Evolutionary conservation across 1,140 invertebrate genomes (phyloP), one percentile per base, ranked within the genome.

Genomic region (Megathymus violae): DNA sequence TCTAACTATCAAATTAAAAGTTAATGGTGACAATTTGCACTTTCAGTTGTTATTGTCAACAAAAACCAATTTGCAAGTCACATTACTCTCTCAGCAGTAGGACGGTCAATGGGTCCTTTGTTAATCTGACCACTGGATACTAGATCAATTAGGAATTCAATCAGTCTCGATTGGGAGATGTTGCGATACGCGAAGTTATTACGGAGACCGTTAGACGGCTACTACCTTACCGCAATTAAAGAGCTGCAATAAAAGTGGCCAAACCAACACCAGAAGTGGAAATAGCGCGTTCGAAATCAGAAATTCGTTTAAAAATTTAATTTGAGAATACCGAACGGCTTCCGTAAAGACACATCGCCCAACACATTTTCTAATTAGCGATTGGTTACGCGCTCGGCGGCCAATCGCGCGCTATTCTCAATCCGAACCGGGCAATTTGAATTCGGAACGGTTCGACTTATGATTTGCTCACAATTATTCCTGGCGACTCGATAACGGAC

Each of bases 281-380:
- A 88, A 88, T 86, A 72, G 82, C 77, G 78, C 79, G 80, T 85
- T 82, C 65, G 65, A 88, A 87, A 90, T 89, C 77, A 77, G 82
- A 85, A 88, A 88, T 85, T 84, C 74, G 78, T 78, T 84, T 81
- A 75, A 85, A 87, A 85, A 73, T 86, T 88, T 82, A 88, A 90
- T 88, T 90, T 88, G 76, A 77, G 80, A 85, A 78, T 66, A 71
- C 48, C 80, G 85, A 85, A 89, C 85, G 80, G 86, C 88, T 90
- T 88, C 88, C 83, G 86, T 85, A 82, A 81, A 81, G 80, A 84
- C 83, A 79, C 80, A 78, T 82, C 80, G 75, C 59, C 71, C 81
- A 85, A 82, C 83, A 85, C 82, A 88, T 88, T 87, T 86, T 81
- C 86, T 88, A 88, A 90, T 90, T 90, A 90, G 83, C 88, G 83